phyloP scores from a whole-genome alignment of 2,113 vertebrate species.

The Halcyon senegalensis region DNA sequence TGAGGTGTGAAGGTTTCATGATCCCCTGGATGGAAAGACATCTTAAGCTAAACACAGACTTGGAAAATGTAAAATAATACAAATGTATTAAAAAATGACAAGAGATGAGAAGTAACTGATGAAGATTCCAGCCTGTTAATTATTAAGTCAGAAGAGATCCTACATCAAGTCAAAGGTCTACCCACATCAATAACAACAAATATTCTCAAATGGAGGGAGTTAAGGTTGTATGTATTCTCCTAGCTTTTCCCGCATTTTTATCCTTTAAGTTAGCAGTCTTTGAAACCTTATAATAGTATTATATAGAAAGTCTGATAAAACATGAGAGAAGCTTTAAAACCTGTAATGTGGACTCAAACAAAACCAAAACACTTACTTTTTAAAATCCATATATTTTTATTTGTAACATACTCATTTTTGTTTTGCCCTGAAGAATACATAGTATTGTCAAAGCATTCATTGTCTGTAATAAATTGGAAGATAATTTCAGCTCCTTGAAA shows the following conservation, averaged over 20 bases:
- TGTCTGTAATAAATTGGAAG: not conserved
- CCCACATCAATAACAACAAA: not conserved
- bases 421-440: not conserved
- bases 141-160: not conserved
- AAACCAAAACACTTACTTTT: not conserved
- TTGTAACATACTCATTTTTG: not conserved
- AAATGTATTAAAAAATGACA: not conserved
- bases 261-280: not conserved
- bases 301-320: not conserved
- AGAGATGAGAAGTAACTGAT: not conserved
- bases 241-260: not conserved
- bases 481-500: not conserved
- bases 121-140: not conserved
- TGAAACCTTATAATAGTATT: not conserved
- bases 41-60: not conserved
- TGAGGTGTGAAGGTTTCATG: not conserved
- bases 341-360: not conserved
- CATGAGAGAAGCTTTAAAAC: not conserved
- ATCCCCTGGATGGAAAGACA: not conserved
- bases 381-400: not conserved
- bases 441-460: not conserved
- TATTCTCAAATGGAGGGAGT: not conserved
- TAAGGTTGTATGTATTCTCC: not conserved
- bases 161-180: not conserved
- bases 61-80: conserved; percentile 2